phyloP scores from a whole-genome alignment of 1,140 invertebrate species.

The Drosophila trapezifrons region DNA sequence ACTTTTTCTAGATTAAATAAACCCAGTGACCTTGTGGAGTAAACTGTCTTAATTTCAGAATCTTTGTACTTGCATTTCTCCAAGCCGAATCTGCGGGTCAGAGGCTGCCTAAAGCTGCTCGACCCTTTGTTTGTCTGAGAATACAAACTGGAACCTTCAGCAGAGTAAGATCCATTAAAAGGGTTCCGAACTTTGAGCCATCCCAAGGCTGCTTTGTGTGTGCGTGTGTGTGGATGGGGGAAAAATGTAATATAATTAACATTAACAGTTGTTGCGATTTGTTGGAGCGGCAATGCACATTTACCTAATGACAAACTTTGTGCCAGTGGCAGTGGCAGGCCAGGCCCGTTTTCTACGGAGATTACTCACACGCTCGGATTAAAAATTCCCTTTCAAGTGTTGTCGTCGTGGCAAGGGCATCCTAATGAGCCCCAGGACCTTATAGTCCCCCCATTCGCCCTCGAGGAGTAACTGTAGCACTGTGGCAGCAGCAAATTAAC shows the following conservation, averaged over 20 bases:
- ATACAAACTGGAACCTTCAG: conserved; percentile 5
- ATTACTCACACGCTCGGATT: conserved; percentile 64
- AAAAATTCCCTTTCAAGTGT: conserved; percentile 75
- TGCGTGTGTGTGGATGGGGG: conserved; percentile 16
- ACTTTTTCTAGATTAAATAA: background rate
- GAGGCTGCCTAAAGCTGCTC: conserved; percentile 2
- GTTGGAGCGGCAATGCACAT: conserved; percentile 70
- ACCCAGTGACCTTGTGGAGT: conserved; percentile 8
- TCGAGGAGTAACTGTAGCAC: conserved; percentile 3
- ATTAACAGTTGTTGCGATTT: conserved; percentile 69
- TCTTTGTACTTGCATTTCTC: conserved; percentile 1
- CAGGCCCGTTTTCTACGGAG: conserved; percentile 17
- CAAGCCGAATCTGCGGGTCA: conserved; percentile 29
- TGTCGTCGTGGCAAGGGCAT: conserved; percentile 30
- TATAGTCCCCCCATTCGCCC: conserved; percentile 3
- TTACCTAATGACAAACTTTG: conserved; percentile 65
- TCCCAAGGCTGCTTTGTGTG: conserved; percentile 21
- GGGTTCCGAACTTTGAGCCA: conserved; percentile 12
- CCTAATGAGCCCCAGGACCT: conserved; percentile 51
- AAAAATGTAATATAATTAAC: conserved; percentile 71
- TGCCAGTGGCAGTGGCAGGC: conserved; percentile 6
- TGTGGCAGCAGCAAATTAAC: conserved; percentile 65
- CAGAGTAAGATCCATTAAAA: conserved; percentile 23
- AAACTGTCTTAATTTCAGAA: background rate
- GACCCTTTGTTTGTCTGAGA: conserved; percentile 24